These are phyloP conservation scores for Lepidocyrtoides sp. DNA, from an alignment of 2,888 invertebrate genomes.

Conservation along the genomic window DNA sequence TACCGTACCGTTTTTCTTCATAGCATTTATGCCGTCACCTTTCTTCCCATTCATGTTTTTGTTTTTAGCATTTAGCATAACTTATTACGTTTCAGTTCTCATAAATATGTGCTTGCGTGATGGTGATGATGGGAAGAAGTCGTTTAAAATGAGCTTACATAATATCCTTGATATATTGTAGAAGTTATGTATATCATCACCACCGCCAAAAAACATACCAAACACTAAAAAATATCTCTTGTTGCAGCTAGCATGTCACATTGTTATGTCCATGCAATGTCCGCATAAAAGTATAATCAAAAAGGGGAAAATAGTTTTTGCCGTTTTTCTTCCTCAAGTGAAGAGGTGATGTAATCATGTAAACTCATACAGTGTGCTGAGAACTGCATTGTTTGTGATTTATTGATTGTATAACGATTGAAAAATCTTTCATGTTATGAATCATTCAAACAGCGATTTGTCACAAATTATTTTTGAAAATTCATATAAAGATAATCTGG, in stretches of 20 bases:
- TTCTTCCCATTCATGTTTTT: background rate
- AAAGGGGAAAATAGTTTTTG: background rate
- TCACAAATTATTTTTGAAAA: too few species aligned
- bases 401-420: background rate
- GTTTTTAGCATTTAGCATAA: too few species aligned
- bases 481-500: too few species aligned
- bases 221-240: background rate
- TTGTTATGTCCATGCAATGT: background rate
- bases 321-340: background rate
- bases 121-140: constrained; percentile 39
- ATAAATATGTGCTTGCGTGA: constrained; percentile 2
- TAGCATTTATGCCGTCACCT: background rate
- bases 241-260: background rate
- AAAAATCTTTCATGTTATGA: background rate
- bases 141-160: constrained; percentile 21
- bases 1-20: background rate
- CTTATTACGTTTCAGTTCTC: background rate
- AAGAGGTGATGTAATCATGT: background rate
- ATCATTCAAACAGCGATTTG: background rate
- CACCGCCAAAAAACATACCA: background rate
- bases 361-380: background rate
- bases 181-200: background rate
- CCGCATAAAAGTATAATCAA: background rate
- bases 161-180: background rate
- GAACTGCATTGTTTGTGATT: background rate